Percentiles rank a stretch among this genome's conserved stretches.
Conservation (phyloP, 2,888 invertebrate genomes). For the Melinopterus prodromus region DNA sequence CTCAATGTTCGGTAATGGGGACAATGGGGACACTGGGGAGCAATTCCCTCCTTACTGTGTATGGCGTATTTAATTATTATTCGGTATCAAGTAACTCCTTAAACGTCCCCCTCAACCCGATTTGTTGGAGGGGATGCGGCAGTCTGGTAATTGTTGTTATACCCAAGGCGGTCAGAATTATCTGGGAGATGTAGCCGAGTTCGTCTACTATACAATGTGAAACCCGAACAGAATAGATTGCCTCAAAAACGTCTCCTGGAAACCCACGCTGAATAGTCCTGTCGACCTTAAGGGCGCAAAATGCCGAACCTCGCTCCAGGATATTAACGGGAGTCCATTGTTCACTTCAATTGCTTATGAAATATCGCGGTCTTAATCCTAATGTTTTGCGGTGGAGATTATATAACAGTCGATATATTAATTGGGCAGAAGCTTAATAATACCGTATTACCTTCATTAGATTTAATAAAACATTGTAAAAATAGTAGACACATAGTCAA, state of each 20-base stretch:
- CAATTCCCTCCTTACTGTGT: not conserved
- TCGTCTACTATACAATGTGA: not conserved
- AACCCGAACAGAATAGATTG: conserved; percentile 20
- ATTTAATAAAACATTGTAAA: too few species aligned
- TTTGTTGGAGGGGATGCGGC: conserved; percentile 13
- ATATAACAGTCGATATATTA: not conserved
- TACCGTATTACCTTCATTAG: not conserved
- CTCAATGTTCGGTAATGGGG: not conserved
- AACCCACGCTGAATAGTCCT: not conserved
- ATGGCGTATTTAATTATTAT: conserved; percentile 23
- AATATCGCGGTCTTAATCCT: not conserved
- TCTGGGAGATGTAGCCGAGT: not conserved
- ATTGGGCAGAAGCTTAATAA: not conserved
- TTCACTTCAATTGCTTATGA: conserved; percentile 4
- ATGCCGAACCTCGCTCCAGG: not conserved
- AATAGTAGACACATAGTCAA: too few species aligned
- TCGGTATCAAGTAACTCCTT: conserved; percentile 13
- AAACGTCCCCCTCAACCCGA: not conserved
- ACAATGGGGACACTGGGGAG: conserved; percentile 11
- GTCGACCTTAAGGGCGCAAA: not conserved
- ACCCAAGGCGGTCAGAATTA: conserved; percentile 9
- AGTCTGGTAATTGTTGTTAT: conserved; percentile 15
- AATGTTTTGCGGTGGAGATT: not conserved
- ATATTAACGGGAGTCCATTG: not conserved
- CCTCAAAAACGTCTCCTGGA: conserved; percentile 17